Base-by-base conservation (phyloP, 2,113 vertebrate species). In the Microcebus jonahi region DNA sequence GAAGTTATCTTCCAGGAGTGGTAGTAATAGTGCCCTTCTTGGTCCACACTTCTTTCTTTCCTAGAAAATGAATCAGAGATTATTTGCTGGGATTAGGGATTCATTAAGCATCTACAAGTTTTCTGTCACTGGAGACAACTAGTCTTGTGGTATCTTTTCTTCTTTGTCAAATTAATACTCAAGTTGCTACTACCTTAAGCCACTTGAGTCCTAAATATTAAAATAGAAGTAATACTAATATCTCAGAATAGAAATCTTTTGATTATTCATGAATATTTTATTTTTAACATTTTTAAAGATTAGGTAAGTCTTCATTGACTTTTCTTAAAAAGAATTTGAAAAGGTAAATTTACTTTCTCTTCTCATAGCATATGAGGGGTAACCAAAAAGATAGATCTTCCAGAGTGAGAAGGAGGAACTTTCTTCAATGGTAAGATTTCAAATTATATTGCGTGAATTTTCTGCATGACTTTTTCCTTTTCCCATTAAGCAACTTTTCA, bases 401-500 rank as follows among this genome's bases (percentile, higher is more conserved):
- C 65, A 97, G 95, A 90, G 97, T 98, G 94, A 98, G 96, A 90
- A 95, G 98, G 14, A 88, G 97, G 15, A 92, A 98, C 2, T 96
- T 97, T 84, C 98, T 98, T 96, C 97, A 98, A 76, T 92, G 98
- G 98, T 98, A 97, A 94, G 68, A 18, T 95, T 94, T 97, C 17
- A 70, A 93, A 48, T 59, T 34, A 67, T 42, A 50, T 71, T 71
- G 25, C 21, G 42, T 55, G 53, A 31, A 79, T 96, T 86, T 85
- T 86, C 27, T 48, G 53, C 5, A 29, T 83, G 17, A 10, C n/a
- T 59, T 81, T 48, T 14, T 17, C 3, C 36, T 2, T 1, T 13
- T 77, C 31, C 10, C 57, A 48, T 61, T 75, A 84, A 87, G 36
- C 6, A 81, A 12, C 27, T 79, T 80, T 87, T 85, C n/a, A 85